Conservation (phyloP, 1,140 invertebrate genomes). For the Asbolus verrucosus region DNA sequence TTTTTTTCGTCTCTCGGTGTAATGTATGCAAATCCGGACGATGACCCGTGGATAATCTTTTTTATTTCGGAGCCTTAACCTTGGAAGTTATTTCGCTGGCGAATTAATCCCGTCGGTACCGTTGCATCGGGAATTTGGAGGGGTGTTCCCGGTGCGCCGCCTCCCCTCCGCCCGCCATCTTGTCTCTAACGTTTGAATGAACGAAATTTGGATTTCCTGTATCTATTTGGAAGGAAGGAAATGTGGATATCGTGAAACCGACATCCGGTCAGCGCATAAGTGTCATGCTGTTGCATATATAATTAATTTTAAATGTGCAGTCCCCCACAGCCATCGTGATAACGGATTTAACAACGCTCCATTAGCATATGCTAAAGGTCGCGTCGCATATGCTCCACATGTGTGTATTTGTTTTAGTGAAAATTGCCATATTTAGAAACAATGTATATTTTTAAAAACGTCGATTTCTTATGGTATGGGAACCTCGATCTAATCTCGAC, state of each 20-base stretch:
- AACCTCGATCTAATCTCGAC: background rate
- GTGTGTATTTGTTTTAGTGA: conserved; percentile 25
- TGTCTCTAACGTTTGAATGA: too few species aligned
- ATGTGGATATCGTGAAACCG: conserved; percentile 10
- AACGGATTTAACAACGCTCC: conserved; percentile 1
- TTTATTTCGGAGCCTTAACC: background rate
- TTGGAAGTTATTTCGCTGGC: too few species aligned
- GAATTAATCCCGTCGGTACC: too few species aligned
- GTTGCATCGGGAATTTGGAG: too few species aligned
- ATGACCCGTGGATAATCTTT: background rate
- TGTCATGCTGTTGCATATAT: conserved; percentile 12
- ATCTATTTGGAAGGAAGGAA: conserved; percentile 24
- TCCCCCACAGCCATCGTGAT: background rate
- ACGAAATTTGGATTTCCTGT: conserved; percentile 4
- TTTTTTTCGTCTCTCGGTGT: background rate
- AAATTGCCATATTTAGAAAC: conserved; percentile 4
- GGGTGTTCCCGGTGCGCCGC: too few species aligned
- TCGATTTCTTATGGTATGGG: conserved; percentile 7
- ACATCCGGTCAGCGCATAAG: conserved; percentile 8
- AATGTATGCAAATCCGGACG: conserved; percentile 18
- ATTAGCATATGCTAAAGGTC: background rate
- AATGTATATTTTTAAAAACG: background rate
- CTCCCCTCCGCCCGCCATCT: conserved; percentile 16
- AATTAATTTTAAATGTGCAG: background rate
- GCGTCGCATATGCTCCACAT: conserved; percentile 6